Base-by-base conservation (phyloP, 2,113 vertebrate genomes). In the Lepidothrix coronata region DNA sequence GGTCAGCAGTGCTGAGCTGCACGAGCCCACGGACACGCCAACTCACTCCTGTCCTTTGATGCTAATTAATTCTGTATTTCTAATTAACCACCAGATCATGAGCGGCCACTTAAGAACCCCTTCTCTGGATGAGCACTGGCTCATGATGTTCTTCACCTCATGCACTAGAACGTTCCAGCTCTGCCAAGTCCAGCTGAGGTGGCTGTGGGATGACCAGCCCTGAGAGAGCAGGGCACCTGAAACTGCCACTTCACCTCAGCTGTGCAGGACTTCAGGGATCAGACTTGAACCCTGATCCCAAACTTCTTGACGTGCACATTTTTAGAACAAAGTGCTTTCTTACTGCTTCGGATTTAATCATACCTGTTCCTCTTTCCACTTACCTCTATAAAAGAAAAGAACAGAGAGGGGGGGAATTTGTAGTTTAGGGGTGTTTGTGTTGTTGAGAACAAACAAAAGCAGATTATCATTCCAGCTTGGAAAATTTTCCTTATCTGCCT, bases 101-200 rank as follows among this genome's bases (percentile, higher is more conserved):
- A 22, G 3, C 21, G 14, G n/a, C 23, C 55, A 14, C 31, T n/a
- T 57, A 57, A n/a, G 55, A 57, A n/a, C 31, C 31, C 20, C 31
- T n/a, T n/a, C 31, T n/a, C 55, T 57, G 55, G 31, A 21, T 22
- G 20, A 57, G 55, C 33, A 12, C 31, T 22, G 55, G 31, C 31
- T 57, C 55, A 22, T 57, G 31, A n/a, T n/a, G 11, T 57, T 81
- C 63, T 76, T 55, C 39, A 28, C 25, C 30, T 70, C 14, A 4
- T 15, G 22, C 31, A 37, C 57, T 37, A 59, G 23, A 58, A 39
- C 10, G 28, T 41, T 48, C 44, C 59, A 54, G n/a, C 78, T 77
- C 12, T 48, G 44, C 52, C 0, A 0, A 48, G 27, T 8, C 55
- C 75, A 0, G 23, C 57, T 46, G 68, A 63, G 37, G 55, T n/a